Evolutionary conservation across 2,113 vertebrate species (phyloP), one percentile per base, ranked within the genome.

Genomic region (Panthera leo): DNA sequence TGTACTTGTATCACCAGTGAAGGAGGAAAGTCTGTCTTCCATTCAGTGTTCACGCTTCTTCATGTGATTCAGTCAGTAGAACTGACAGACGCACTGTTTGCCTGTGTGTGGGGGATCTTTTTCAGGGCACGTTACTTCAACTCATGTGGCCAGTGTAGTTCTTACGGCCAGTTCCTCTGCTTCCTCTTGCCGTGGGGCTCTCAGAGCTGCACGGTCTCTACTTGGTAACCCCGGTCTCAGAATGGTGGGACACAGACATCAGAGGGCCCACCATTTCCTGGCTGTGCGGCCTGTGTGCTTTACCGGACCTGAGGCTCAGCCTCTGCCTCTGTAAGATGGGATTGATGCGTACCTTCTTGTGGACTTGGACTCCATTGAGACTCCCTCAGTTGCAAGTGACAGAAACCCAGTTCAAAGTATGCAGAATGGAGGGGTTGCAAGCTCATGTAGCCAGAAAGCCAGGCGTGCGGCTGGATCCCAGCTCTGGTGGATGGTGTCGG

Each of bases 381-480:
- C 9, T 13, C 58, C 6, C 27, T 71, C 27, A 51, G 55, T 68
- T 63, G 23, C 34, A 45, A 23, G 36, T 83, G n/a, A 39, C 29
- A 73, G 79, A 79, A 78, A 53, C 71, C 51, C 31, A n/a, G 1
- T 58, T 83, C 39, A 53, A 13, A 84, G 23, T 61, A 18, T 3
- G 12, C 13, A 21, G 63, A 48, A 39, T 0, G 0, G 13, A n/a
- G 48, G 29, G 14, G 31, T 42, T 23, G 14, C 29, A 8, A 70
- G 63, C 79, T 84, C 53, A 15, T 18, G 11, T 0, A 27, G 45
- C 29, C 65, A 67, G 21, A 61, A 42, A n/a, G 7, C 45, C 45
- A 4, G 71, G 42, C 27, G 18, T 58, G 3, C n/a, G 19, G 0
- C 39, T 5, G 0, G 8, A 51, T 29, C 27, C 29, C 29, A n/a